Conservation (phyloP, 2,113 vertebrate species). For the Prolemur simus region DNA sequence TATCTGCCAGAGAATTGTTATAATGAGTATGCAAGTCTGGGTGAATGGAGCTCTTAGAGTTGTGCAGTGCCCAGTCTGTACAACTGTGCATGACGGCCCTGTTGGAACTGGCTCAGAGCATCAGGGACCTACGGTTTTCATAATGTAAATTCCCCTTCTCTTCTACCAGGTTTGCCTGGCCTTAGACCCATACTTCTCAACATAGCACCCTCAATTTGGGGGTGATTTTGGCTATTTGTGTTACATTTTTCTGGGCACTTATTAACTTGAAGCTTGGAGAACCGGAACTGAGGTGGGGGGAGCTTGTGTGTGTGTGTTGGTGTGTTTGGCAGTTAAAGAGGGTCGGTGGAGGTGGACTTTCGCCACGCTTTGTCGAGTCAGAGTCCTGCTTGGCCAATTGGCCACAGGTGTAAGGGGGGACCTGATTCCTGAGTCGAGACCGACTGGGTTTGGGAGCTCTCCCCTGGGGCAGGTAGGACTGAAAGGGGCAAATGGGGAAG, state of each 20-base stretch:
- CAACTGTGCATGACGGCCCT: accelerated
- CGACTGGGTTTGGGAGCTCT: background rate
- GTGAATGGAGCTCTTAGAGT: background rate
- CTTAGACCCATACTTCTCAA: background rate
- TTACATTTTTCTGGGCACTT: background rate
- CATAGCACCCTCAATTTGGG: background rate
- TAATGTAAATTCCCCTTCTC: background rate
- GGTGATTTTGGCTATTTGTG: background rate
- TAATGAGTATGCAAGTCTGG: background rate
- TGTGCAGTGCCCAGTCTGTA: background rate
- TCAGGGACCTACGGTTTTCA: background rate
- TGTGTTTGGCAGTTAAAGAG: background rate
- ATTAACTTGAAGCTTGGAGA: background rate
- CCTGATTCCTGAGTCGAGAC: background rate
- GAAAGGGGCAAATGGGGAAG: background rate
- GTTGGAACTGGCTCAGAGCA: background rate
- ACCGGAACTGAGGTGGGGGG: background rate
- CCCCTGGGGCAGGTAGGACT: background rate
- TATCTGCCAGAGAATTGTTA: background rate
- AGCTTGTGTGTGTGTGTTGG: background rate
- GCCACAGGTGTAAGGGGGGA: too few relatives aligned
- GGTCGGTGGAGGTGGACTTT: background rate
- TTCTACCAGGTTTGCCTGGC: background rate
- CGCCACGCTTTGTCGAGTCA: background rate
- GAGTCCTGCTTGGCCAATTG: background rate